Conservation (phyloP, 1,140 invertebrate species). For the Orius insidiosus region DNA sequence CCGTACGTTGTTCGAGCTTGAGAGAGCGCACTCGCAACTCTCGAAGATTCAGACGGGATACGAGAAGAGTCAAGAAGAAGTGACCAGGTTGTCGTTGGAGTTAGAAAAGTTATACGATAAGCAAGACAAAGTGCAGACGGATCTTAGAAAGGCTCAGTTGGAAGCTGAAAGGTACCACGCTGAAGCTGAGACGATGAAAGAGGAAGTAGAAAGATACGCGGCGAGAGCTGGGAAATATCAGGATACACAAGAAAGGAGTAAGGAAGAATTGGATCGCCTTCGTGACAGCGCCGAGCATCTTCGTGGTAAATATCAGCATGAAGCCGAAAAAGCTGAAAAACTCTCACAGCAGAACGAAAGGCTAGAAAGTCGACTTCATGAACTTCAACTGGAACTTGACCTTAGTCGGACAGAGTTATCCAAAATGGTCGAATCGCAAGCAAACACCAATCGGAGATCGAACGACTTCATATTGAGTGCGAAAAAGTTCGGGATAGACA, state of each 20-base stretch:
- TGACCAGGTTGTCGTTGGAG: conserved; percentile 67
- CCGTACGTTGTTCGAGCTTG: conserved; percentile 67
- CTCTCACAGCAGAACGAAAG: conserved; percentile 33
- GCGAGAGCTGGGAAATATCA: conserved; percentile 59
- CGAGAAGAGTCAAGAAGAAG: conserved; percentile 77
- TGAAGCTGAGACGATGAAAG: conserved; percentile 48
- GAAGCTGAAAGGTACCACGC: conserved; percentile 50
- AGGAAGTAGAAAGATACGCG: conserved; percentile 52
- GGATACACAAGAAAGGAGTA: conserved; percentile 49
- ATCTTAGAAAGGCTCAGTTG: conserved; percentile 60
- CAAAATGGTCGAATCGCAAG: conserved; percentile 53
- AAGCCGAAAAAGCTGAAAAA: conserved; percentile 56
- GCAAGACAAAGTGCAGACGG: conserved; percentile 64
- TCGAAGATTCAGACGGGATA: conserved; percentile 64
- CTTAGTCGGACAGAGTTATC: conserved; percentile 55
- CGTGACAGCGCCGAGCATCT: conserved; percentile 69
- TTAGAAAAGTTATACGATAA: conserved; percentile 81
- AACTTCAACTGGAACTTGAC: conserved; percentile 61
- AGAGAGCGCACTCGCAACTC: conserved; percentile 62
- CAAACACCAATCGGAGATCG: conserved; percentile 56
- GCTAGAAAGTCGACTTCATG: conserved; percentile 59
- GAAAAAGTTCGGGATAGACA: conserved; percentile 64
- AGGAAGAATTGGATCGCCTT: conserved; percentile 60
- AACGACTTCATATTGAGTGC: conserved; percentile 63
- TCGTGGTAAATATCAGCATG: conserved; percentile 73